Percentiles rank a stretch among this genome's conserved stretches.
phyloP scores from a whole-genome alignment of 2,113 vertebrate genomes.

The Psilopogon haemacephalus region DNA sequence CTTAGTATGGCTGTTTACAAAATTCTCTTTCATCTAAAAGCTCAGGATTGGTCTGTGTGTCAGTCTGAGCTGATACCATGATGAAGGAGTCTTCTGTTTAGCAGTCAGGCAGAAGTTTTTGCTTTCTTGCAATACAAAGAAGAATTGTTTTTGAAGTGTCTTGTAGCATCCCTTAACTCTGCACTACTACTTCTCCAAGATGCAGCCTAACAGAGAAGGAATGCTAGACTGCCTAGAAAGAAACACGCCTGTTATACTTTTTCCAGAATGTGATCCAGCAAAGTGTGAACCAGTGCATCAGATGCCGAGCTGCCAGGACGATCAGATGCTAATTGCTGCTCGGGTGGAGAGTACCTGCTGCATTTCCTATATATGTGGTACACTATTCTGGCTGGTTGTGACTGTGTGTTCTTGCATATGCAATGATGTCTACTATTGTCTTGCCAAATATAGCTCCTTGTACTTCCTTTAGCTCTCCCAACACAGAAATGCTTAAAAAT shows the following conservation, averaged over 20 bases:
- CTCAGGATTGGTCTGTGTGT: neutral
- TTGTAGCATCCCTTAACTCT: neutral
- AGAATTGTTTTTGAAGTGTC: neutral
- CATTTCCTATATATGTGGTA: constrained; percentile 89
- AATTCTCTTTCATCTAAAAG: neutral
- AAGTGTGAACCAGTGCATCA: constrained; percentile 79
- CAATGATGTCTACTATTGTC: neutral
- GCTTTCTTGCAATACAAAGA: neutral
- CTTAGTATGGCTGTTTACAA: neutral
- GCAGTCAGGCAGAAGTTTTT: fast-evolving
- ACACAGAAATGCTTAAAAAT: neutral
- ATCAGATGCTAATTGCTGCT: constrained; percentile 85
- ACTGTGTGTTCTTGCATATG: neutral
- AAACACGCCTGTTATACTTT: neutral
- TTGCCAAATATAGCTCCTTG: neutral
- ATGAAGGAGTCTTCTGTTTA: neutral
- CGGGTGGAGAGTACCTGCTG: constrained; percentile 88
- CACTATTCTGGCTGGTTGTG: neutral
- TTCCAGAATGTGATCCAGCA: constrained; percentile 89
- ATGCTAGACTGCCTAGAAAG: neutral
- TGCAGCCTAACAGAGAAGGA: neutral
- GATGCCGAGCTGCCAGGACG: constrained; percentile 82
- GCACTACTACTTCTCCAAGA: neutral
- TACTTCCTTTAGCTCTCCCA: neutral
- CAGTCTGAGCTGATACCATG: neutral